Conservation (phyloP, 2,113 vertebrate genomes). For the Rhipidura dahli region DNA sequence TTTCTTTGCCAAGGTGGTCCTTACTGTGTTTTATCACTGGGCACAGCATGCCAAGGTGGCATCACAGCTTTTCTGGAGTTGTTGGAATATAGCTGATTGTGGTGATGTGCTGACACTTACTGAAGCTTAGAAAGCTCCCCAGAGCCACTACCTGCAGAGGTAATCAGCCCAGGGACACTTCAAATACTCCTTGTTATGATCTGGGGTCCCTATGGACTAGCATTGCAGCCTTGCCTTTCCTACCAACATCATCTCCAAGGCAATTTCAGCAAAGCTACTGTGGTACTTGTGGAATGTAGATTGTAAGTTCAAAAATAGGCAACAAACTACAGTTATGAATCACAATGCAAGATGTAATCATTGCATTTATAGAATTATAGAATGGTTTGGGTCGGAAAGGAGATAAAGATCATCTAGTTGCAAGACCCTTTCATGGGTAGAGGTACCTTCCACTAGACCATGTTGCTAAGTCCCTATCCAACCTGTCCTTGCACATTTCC, state of each 20-base stretch:
- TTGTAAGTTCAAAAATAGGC: neutral
- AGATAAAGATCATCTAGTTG: neutral
- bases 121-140: neutral
- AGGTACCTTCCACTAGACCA: neutral
- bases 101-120: neutral
- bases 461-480: neutral
- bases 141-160: neutral
- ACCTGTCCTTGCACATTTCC: neutral
- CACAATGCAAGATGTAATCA: neutral
- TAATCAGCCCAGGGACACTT: neutral
- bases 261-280: neutral
- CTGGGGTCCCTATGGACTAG: neutral
- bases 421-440: neutral
- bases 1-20: accelerated
- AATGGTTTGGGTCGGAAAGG: neutral
- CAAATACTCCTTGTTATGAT: neutral
- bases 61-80: neutral
- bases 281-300: neutral
- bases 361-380: neutral
- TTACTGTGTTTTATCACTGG: neutral
- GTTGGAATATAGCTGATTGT: neutral
- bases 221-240: neutral
- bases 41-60: neutral
- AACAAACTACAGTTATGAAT: neutral
- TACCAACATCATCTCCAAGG: neutral